Evolutionary conservation across 2,113 vertebrate species (phyloP).

Genomic region (Megalops atlanticus): DNA sequence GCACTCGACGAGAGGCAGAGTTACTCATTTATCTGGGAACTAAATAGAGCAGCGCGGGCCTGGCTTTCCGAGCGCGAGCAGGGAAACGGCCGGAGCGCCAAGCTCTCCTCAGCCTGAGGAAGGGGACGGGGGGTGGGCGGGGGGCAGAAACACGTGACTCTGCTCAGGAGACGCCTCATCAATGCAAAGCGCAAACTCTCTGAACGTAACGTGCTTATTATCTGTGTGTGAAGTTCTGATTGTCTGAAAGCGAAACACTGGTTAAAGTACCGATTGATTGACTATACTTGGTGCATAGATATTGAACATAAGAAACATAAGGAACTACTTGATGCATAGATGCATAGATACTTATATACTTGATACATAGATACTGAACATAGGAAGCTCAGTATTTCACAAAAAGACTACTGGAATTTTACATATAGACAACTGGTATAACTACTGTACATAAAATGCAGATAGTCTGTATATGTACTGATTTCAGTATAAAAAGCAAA

Average conservation of each 20-base stretch:
- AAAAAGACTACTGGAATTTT: neutral
- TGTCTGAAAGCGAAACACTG: neutral
- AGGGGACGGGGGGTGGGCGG: too few species aligned
- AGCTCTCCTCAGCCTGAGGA: neutral
- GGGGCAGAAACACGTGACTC: neutral
- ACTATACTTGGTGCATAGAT: neutral
- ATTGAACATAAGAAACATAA: too few species aligned
- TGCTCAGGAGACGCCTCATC: neutral
- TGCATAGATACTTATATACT: neutral
- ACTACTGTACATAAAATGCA: too few species aligned
- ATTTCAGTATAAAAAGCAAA: too few species aligned
- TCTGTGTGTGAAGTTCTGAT: neutral
- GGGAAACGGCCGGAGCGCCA: neutral
- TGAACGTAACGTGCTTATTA: neutral
- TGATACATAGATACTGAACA: neutral
- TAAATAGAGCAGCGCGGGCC: neutral
- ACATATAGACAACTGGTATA: neutral
- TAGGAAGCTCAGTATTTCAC: neutral
- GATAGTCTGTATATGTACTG: too few species aligned
- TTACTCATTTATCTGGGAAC: slow-evolving; percentile 17
- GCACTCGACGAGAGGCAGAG: neutral
- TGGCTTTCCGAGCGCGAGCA: neutral
- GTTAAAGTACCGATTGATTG: neutral
- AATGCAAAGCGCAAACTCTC: neutral
- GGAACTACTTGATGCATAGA: neutral